These are phyloP conservation scores for Andrena camellia DNA, from an alignment of 2,888 invertebrate genomes.

Conservation along the genomic window DNA sequence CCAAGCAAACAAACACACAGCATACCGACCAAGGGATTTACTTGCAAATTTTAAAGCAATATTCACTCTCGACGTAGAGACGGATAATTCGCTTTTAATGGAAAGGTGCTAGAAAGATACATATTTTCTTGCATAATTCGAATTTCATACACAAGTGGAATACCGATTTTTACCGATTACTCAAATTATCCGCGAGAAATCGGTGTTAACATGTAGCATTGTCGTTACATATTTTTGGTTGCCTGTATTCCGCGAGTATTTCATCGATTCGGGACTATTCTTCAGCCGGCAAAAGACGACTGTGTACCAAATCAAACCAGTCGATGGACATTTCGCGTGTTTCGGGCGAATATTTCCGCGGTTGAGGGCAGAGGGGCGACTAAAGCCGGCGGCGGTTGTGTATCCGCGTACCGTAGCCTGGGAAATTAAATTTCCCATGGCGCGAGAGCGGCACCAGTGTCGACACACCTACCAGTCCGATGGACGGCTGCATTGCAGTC, in stretches of 20 bases:
- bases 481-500: conserved; percentile 79
- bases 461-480: conserved; percentile 61
- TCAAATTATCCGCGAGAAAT: no score
- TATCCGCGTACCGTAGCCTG: conserved; percentile 62
- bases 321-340: conserved; percentile 1
- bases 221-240: no score
- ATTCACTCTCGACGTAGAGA: not conserved
- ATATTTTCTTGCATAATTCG: no score
- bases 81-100: no score
- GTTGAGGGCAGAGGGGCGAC: conserved; percentile 13
- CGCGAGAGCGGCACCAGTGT: conserved; percentile 54
- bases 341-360: conserved; percentile 33
- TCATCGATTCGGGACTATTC: not conserved
- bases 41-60: not conserved
- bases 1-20: not conserved
- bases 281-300: not conserved
- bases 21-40: not conserved
- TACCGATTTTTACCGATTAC: no score
- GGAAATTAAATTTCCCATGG: conserved; percentile 78
- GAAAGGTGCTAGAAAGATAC: no score
- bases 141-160: no score
- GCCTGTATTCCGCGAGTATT: not conserved
- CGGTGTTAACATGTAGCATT: no score
- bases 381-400: conserved; percentile 57
- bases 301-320: conserved; percentile 14